phyloP scores from a whole-genome alignment of 2,113 vertebrate genomes.

The Notarius quadriscutis region DNA sequence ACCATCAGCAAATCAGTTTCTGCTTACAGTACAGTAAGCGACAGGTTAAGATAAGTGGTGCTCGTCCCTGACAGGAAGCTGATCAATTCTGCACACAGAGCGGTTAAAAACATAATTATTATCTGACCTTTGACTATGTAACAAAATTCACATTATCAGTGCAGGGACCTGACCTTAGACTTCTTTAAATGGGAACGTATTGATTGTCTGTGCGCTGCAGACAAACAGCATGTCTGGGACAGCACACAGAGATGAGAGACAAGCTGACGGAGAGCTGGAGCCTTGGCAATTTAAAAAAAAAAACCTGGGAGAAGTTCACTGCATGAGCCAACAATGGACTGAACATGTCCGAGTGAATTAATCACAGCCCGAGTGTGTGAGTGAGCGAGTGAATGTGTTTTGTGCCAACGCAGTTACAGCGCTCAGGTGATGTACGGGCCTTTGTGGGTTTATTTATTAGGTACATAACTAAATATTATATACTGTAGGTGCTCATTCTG shows the following conservation, averaged over 20 bases:
- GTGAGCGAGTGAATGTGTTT: conserved; percentile 16
- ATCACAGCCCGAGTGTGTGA: conserved; percentile 29
- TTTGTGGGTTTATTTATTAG: background rate
- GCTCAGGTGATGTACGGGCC: background rate
- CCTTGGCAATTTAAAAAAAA: conserved; percentile 38
- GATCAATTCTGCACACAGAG: conserved; percentile 59
- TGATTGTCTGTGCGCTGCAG: conserved; percentile 59
- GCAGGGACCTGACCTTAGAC: conserved; percentile 61
- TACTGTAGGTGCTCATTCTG: background rate
- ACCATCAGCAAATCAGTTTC: conserved; percentile 19
- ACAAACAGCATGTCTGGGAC: conserved; percentile 61
- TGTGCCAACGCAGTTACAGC: conserved; percentile 16
- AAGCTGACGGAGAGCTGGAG: conserved; percentile 36
- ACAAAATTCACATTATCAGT: conserved; percentile 64
- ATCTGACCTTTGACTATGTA: conserved; percentile 65
- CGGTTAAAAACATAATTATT: conserved; percentile 59
- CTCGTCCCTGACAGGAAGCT: conserved; percentile 48
- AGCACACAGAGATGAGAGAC: conserved; percentile 44
- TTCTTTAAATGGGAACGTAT: conserved; percentile 62
- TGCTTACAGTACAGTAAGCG: conserved; percentile 22
- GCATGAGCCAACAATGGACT: conserved; percentile 46
- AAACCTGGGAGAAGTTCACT: conserved; percentile 32
- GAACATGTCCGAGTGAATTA: conserved; percentile 46
- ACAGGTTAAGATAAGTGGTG: conserved; percentile 38
- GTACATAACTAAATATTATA: conserved; percentile 7